Evolutionary conservation across 2,888 invertebrate genomes (phyloP).

Genomic region (Ichneumoninae sp.): DNA sequence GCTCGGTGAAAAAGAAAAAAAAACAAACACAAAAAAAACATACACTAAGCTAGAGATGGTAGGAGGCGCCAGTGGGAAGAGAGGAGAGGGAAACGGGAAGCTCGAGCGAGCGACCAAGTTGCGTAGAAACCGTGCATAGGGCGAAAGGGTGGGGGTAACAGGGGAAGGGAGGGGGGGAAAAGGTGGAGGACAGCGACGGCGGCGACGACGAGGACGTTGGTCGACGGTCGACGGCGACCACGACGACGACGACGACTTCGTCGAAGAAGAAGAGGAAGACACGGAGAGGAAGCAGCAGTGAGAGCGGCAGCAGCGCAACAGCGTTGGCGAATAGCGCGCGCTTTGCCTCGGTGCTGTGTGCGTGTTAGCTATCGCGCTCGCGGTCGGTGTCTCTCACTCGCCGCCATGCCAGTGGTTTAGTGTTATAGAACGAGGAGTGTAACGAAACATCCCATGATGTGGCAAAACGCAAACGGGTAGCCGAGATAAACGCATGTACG

Average conservation of each 20-base stretch:
- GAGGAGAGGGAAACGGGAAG: conserved; percentile 27
- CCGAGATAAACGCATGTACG: conserved; percentile 69
- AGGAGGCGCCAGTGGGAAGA: not conserved
- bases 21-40: conserved; percentile 45
- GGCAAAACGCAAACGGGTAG: conserved; percentile 82
- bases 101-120: conserved; percentile 28
- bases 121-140: conserved; percentile 35
- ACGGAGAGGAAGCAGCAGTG: conserved; percentile 23
- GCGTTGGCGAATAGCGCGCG: conserved; percentile 70
- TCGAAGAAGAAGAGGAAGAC: conserved; percentile 62
- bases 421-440: conserved; percentile 77
- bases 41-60: conserved; percentile 27
- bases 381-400: conserved; percentile 71
- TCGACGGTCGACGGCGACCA: conserved; percentile 37
- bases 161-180: conserved; percentile 26
- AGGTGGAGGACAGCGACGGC: conserved; percentile 60
- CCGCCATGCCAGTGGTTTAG: conserved; percentile 82
- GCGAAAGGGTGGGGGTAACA: not conserved
- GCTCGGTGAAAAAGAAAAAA: conserved; percentile 45
- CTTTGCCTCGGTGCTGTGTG: conserved; percentile 62
- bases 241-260: conserved; percentile 31
- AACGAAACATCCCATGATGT: conserved; percentile 84
- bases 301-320: conserved; percentile 69
- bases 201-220: conserved; percentile 37
- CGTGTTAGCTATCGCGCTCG: conserved; percentile 64